phyloP scores from a whole-genome alignment of 2,113 vertebrate genomes.

The Alligator mississippiensis region DNA sequence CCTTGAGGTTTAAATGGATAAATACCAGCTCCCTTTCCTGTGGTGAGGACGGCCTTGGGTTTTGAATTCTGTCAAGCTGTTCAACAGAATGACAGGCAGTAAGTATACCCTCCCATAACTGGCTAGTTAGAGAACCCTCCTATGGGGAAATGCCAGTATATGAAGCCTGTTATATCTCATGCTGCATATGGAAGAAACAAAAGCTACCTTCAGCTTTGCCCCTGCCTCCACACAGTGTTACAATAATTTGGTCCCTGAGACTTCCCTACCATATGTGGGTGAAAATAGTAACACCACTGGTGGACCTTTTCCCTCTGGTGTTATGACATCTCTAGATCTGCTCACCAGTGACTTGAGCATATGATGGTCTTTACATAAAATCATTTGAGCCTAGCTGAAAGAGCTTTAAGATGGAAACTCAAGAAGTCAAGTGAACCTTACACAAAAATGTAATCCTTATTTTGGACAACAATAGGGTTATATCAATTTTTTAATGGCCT shows the following conservation, averaged over 20 bases:
- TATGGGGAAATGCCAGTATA: neutral
- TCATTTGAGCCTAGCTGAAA: neutral
- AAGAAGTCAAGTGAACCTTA: neutral
- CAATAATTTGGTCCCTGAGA: neutral
- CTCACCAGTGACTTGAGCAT: neutral
- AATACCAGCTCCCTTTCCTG: neutral
- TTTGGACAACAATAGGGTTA: neutral
- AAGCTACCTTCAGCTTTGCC: neutral
- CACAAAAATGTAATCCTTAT: neutral
- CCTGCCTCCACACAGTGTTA: neutral
- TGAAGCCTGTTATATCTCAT: neutral
- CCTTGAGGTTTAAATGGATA: conserved; percentile 42
- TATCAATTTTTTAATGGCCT: neutral
- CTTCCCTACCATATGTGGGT: neutral
- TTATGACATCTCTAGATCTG: too few relatives aligned
- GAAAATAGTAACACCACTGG: neutral
- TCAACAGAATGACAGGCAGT: neutral
- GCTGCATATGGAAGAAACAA: neutral
- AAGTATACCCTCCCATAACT: too few relatives aligned
- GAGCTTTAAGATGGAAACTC: neutral
- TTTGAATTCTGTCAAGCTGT: neutral
- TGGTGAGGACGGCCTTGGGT: neutral
- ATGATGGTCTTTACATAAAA: neutral
- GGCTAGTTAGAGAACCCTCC: neutral
- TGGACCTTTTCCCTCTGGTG: neutral